Evolutionary conservation across 1,140 invertebrate species (phyloP).

Genomic region (Araneus ventricosus): DNA sequence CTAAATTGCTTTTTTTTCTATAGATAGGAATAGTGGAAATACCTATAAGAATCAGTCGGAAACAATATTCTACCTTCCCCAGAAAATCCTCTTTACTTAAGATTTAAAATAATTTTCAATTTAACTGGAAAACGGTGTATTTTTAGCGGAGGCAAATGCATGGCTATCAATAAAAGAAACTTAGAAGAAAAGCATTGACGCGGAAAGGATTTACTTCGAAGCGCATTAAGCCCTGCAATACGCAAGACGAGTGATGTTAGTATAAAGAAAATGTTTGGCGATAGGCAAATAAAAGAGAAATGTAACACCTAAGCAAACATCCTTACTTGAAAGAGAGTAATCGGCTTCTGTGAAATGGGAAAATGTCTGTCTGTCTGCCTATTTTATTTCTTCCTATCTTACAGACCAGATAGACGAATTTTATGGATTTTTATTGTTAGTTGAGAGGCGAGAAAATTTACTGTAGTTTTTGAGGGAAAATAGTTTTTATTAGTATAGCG

Average conservation of each 20-base stretch:
- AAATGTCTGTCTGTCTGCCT: not conserved
- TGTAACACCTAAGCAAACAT: conserved; percentile 32
- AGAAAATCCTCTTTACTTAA: not conserved
- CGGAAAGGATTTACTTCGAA: not conserved
- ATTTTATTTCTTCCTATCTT: not conserved
- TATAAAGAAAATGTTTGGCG: conserved; percentile 9
- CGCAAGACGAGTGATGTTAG: not conserved
- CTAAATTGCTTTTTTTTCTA: no score
- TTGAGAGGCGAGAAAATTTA: not conserved
- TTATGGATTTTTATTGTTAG: not conserved
- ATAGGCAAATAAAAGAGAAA: conserved; percentile 36
- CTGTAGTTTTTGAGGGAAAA: not conserved
- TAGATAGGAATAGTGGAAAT: no score
- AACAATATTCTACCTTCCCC: no score
- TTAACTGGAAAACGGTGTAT: not conserved
- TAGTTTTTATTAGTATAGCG: not conserved
- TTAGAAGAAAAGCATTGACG: not conserved
- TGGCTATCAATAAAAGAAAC: not conserved
- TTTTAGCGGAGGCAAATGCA: not conserved
- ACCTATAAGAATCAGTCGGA: no score
- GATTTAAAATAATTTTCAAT: not conserved
- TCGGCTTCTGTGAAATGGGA: conserved; percentile 14
- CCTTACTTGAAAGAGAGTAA: conserved; percentile 21
- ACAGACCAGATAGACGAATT: not conserved
- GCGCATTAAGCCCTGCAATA: not conserved